phyloP scores from a whole-genome alignment of 2,888 invertebrate genomes.

The Zygothrica quintamaculata region DNA sequence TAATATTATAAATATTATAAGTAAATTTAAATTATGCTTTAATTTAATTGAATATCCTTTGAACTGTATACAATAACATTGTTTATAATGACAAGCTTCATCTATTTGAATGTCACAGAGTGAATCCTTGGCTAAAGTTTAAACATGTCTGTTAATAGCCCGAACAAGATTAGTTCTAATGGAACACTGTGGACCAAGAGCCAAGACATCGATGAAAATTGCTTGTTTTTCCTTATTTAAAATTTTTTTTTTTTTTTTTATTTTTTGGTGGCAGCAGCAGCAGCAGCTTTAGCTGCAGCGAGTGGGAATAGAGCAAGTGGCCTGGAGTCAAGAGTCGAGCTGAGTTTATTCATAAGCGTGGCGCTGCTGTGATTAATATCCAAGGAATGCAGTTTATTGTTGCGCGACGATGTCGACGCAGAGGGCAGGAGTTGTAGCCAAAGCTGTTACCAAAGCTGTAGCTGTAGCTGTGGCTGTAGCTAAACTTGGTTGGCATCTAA shows the following conservation, averaged over 20 bases:
- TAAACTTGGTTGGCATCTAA: no score
- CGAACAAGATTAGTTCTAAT: constrained; percentile 10
- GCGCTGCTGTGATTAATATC: constrained; percentile 75
- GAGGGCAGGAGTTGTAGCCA: constrained; percentile 22
- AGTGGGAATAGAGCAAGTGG: constrained; percentile 16
- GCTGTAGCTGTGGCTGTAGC: not conserved
- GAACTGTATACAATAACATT: no score
- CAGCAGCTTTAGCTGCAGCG: not conserved
- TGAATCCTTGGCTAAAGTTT: no score
- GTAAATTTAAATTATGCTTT: no score
- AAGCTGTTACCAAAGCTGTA: constrained; percentile 1
- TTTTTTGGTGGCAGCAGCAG: constrained; percentile 9
- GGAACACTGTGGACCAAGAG: no score
- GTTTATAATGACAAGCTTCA: no score
- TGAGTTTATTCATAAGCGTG: constrained; percentile 56
- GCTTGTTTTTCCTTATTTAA: no score
- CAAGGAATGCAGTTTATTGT: constrained; percentile 78
- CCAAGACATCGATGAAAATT: constrained; percentile 7
- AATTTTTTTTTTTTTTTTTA: no score
- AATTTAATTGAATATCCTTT: no score
- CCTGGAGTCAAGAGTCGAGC: constrained; percentile 23
- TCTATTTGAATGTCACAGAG: no score
- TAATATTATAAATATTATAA: no score
- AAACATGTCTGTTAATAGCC: constrained; percentile 6
- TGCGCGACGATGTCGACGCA: constrained; percentile 41